phyloP scores from a whole-genome alignment of 1,140 invertebrate species.

The Calycopis cecrops region DNA sequence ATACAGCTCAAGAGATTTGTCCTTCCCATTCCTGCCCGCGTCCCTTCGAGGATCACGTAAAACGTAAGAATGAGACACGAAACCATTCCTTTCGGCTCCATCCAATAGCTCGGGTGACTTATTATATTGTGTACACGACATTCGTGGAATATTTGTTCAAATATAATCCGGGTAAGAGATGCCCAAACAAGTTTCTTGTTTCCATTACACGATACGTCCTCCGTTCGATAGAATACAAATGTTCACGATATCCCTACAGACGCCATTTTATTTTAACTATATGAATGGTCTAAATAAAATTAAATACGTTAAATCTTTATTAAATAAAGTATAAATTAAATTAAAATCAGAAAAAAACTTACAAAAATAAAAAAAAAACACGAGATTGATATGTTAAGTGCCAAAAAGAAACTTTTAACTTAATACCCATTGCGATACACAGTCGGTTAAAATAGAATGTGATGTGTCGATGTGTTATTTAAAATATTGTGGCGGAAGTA shows the following conservation, averaged over 20 bases:
- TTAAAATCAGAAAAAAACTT: too few species aligned
- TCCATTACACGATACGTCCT: slow-evolving; percentile 31
- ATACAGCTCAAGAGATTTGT: slow-evolving; percentile 67
- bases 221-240: slow-evolving; percentile 3
- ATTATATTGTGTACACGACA: slow-evolving; percentile 67
- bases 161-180: slow-evolving; percentile 68
- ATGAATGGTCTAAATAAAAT: too few species aligned
- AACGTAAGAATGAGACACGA: slow-evolving; percentile 53
- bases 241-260: too few species aligned
- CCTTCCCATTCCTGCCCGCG: slow-evolving; percentile 52
- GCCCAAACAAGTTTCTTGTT: slow-evolving; percentile 62
- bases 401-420: too few species aligned
- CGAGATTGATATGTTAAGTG: too few species aligned
- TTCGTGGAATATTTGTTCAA: slow-evolving; percentile 65
- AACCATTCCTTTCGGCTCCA: slow-evolving; percentile 62
- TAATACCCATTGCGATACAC: too few species aligned
- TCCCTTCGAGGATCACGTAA: slow-evolving; percentile 57
- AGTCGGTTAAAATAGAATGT: too few species aligned
- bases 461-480: neutral
- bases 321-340: too few species aligned
- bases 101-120: slow-evolving; percentile 65
- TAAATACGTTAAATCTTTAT: too few species aligned
- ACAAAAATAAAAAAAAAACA: too few species aligned
- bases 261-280: too few species aligned
- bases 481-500: neutral